phyloP scores from a whole-genome alignment of 2,888 invertebrate genomes.

The Colostygia pectinataria region DNA sequence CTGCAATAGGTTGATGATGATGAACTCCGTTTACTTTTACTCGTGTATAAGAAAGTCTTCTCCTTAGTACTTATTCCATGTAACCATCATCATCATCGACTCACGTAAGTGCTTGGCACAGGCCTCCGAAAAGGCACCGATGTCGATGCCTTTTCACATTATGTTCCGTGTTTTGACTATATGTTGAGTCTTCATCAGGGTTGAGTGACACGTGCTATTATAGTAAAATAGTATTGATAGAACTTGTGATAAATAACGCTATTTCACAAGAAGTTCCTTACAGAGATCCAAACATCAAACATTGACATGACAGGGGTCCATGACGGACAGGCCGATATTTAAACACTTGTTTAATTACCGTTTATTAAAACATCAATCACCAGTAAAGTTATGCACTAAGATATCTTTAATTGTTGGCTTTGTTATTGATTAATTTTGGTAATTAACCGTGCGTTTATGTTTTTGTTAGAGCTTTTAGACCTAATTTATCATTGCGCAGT shows the following conservation, averaged over 20 bases:
- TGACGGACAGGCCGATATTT: slow-evolving; percentile 48
- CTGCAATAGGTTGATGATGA: too few species aligned
- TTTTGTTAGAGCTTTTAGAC: slow-evolving; percentile 10
- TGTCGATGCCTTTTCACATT: too few species aligned
- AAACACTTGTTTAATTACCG: slow-evolving; percentile 42
- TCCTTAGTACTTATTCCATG: too few species aligned
- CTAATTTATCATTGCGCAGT: slow-evolving; percentile 11
- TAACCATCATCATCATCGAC: too few species aligned
- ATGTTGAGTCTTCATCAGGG: too few species aligned
- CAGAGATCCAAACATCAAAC: slow-evolving; percentile 8
- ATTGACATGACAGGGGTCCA: slow-evolving; percentile 18
- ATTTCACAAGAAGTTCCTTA: not conserved
- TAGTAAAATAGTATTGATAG: too few species aligned
- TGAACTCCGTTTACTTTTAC: too few species aligned
- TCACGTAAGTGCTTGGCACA: too few species aligned
- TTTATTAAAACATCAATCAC: slow-evolving; percentile 72
- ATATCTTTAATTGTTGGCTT: slow-evolving; percentile 52
- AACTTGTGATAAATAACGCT: not conserved
- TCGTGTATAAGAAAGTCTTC: too few species aligned
- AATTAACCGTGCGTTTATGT: slow-evolving; percentile 18
- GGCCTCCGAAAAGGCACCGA: too few species aligned
- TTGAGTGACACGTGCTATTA: too few species aligned
- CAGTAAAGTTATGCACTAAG: slow-evolving; percentile 45
- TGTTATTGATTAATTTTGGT: slow-evolving; percentile 51
- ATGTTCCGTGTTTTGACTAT: too few species aligned